Evolutionary conservation across 2,113 vertebrate genomes (phyloP), one percentile per base, ranked within the genome.

Genomic region (Thalassoma bifasciatum): DNA sequence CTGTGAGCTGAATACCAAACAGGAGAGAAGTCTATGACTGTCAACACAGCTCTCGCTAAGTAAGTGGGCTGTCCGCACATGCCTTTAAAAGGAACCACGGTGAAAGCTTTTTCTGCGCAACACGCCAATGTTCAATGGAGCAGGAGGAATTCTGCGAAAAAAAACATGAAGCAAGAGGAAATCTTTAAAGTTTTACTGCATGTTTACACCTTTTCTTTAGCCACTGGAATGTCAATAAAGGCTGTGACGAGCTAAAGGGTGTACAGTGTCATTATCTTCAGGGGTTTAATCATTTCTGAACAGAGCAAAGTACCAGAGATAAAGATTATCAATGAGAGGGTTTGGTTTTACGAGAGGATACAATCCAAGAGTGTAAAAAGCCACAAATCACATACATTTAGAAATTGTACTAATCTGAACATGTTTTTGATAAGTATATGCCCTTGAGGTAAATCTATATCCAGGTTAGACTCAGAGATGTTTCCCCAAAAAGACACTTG

Each of bases 1-100:
- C 79, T 86, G 87, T 84, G 89, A 86, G 80, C 49, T 72, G 90
- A 91, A 90, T 91, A 85, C 77, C 87, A 92, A 92, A 69, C 80
- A 88, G 89, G 38, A 79, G 36, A 58, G 59, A 66, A 72, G 56
- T 81, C 67, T 75, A 51, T 68, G 63, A 69, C 58, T 81, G 81
- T 90, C 84, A 86, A 72, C 82, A 68, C 63, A 57, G 61, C 65
- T 81, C 79, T 60, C 47, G 38, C 78, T 72, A 52, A 83, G 63
- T 72, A 75, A 82, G 65, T 62, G 72, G 59, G 26, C 65, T 49
- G 26, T 61, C 54, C 63, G 49, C 63, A 71, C 66, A 69, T 74
- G 59, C 60, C 51, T 59, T 65, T 58, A 46, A 49, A 70, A 58
- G 44, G 38, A 59, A 66, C 19, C 53, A 30, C 6, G 47, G 54